These are phyloP conservation scores for Leptocoma aspasia DNA, from an alignment of 2,113 vertebrate species.

Conservation along the genomic window DNA sequence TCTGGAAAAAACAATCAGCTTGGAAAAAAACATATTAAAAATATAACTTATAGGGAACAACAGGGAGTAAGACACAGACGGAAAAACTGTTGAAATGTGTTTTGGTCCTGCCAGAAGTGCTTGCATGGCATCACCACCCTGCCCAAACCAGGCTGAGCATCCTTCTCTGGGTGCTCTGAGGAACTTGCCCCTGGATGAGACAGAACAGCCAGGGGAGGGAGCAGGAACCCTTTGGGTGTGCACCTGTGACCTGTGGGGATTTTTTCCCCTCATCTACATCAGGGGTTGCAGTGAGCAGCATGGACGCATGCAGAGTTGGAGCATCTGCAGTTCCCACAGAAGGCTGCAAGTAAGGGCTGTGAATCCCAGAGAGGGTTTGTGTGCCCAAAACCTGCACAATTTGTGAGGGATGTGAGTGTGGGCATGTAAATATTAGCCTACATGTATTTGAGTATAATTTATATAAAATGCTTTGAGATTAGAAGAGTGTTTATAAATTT, in stretches of 20 bases:
- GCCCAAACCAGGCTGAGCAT: background rate
- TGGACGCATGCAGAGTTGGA: background rate
- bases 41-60: background rate
- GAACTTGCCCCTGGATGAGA: background rate
- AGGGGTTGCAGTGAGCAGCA: background rate
- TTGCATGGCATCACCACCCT: fast-evolving
- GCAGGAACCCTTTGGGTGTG: fast-evolving
- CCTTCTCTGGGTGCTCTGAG: background rate
- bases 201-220: background rate
- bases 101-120: background rate
- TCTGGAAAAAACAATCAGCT: background rate
- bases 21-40: background rate
- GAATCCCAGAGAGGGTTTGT: fast-evolving
- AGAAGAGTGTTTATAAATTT: background rate
- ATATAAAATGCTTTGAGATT: background rate
- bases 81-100: background rate
- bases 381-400: background rate
- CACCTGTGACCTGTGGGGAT: fast-evolving
- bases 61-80: background rate
- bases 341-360: background rate
- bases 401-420: background rate
- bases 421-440: background rate
- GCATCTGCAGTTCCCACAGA: background rate
- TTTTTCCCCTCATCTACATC: fast-evolving
- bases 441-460: background rate